Conservation (phyloP, 2,113 vertebrate genomes). For the Corvus moneduloides region DNA sequence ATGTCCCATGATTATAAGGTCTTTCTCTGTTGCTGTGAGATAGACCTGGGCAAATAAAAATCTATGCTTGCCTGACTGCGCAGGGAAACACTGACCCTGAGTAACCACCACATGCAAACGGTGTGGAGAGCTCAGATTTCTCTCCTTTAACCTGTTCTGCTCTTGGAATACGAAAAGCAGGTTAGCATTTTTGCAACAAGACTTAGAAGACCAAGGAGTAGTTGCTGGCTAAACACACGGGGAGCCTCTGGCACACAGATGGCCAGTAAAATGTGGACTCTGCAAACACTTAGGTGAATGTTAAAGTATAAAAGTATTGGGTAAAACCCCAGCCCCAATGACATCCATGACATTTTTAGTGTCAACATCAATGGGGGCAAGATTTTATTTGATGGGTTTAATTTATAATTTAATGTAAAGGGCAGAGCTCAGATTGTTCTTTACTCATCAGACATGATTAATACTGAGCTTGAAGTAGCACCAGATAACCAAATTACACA, state of each 20-base stretch:
- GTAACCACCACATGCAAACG: accelerated
- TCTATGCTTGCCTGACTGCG: not conserved
- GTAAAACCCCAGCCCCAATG: not conserved
- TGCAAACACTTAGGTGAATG: not conserved
- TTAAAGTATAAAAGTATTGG: not conserved
- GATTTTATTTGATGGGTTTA: not conserved
- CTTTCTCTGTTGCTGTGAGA: not conserved
- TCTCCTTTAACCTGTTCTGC: not conserved
- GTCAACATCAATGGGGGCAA: not conserved
- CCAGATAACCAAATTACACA: constrained; percentile 18
- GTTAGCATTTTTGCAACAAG: not conserved
- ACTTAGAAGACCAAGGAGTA: not conserved
- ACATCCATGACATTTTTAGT: not conserved
- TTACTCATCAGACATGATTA: not conserved
- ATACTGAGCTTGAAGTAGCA: not conserved
- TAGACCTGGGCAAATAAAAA: constrained; percentile 18
- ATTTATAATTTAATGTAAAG: not conserved
- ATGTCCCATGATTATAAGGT: not conserved
- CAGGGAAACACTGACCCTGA: not conserved
- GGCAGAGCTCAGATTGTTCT: not conserved
- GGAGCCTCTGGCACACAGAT: not conserved
- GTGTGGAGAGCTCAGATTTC: not conserved
- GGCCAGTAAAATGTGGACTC: not conserved
- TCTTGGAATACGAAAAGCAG: not conserved
- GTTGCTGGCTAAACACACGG: not conserved